Percentiles rank a stretch among this genome's conserved stretches.
phyloP scores from a whole-genome alignment of 2,888 invertebrate genomes.

The Caenorhabditis japonica region DNA sequence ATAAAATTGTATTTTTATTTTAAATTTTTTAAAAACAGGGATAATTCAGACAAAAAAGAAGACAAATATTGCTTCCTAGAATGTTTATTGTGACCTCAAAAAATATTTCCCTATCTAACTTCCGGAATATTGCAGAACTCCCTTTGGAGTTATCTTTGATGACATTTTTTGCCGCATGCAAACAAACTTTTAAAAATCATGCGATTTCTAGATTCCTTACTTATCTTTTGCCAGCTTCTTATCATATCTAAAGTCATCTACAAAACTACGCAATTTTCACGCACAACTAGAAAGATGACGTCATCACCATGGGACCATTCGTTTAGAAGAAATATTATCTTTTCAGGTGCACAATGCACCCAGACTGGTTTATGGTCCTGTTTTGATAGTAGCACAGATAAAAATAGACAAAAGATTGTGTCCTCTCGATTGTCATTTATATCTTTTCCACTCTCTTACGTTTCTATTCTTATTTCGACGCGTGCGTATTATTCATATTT shows the following conservation, averaged over 20 bases:
- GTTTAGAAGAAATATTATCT: slow-evolving; percentile 2
- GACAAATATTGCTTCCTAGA: too few relatives aligned
- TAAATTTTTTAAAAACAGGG: too few relatives aligned
- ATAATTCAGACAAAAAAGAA: too few relatives aligned
- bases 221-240: slow-evolving; percentile 28
- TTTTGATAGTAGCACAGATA: slow-evolving; percentile 14
- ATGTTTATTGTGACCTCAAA: too few relatives aligned
- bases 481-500: slow-evolving; percentile 22
- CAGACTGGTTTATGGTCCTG: neutral
- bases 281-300: neutral
- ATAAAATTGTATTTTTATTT: too few relatives aligned
- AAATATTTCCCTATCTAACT: too few relatives aligned
- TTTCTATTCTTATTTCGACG: neutral
- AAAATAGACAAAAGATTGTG: neutral
- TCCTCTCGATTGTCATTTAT: slow-evolving; percentile 2
- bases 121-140: too few relatives aligned
- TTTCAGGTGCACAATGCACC: slow-evolving; percentile 30
- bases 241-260: neutral
- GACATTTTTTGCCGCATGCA: neutral
- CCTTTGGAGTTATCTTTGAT: too few relatives aligned
- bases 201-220: too few relatives aligned
- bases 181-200: slow-evolving; percentile 27
- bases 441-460: neutral
- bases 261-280: slow-evolving; percentile 9
- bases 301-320: neutral